These are phyloP conservation scores for Gallinago undulata DNA, from an alignment of 2,113 vertebrate genomes.

Conservation along the genomic window DNA sequence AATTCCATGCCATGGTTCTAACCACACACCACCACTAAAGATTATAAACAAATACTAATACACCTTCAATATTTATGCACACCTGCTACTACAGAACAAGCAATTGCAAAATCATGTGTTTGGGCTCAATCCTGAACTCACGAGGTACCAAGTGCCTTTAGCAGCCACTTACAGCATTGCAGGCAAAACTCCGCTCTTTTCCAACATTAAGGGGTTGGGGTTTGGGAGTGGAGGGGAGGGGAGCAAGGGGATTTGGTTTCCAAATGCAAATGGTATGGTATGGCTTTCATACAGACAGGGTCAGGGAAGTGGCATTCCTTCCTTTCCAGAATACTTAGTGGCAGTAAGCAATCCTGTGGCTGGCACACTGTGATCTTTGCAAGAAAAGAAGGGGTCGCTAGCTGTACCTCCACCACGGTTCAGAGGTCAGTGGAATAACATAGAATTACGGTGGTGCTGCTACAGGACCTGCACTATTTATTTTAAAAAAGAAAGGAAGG, in stretches of 20 bases:
- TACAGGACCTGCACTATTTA: background rate
- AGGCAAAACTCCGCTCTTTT: background rate
- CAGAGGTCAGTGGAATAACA: background rate
- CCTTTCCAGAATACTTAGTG: background rate
- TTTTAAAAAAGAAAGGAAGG: background rate
- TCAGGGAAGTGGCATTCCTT: background rate
- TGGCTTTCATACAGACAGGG: background rate
- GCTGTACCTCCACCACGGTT: background rate
- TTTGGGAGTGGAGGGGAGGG: background rate
- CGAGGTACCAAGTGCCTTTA: background rate
- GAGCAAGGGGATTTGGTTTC: background rate
- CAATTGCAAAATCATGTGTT: background rate
- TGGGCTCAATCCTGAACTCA: background rate
- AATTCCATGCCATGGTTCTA: background rate
- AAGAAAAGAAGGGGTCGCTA: background rate
- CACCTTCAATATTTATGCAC: background rate
- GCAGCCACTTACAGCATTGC: background rate
- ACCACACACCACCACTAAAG: background rate
- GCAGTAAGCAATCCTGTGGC: background rate
- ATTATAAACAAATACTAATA: background rate
- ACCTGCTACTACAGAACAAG: background rate
- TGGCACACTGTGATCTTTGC: background rate
- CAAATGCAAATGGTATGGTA: background rate
- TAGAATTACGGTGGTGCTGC: background rate
- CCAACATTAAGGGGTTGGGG: background rate